Evolutionary conservation across 2,113 vertebrate species (phyloP).

Genomic region (Silurus asotus): DNA sequence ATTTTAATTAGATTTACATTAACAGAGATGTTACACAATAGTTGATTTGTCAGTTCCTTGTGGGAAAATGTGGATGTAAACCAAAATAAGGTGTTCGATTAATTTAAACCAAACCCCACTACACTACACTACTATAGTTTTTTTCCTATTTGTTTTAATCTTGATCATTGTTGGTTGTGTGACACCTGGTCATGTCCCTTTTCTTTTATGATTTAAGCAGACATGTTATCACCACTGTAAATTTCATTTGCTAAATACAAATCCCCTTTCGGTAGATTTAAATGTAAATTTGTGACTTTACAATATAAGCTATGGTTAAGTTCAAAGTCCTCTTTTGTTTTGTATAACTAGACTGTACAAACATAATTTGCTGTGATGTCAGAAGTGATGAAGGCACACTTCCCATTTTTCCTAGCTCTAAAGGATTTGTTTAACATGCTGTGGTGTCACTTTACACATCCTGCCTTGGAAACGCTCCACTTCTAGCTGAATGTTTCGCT

Average conservation of each 20-base stretch:
- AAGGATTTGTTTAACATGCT: conserved; percentile 34
- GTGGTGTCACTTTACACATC: conserved; percentile 44
- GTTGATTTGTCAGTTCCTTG: not conserved
- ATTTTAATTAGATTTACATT: not conserved
- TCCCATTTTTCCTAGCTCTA: conserved; percentile 30
- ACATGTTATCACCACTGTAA: not conserved
- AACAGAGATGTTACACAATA: not conserved
- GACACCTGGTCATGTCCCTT: not conserved
- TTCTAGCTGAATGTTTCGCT: conserved; percentile 11
- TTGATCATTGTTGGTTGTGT: not conserved
- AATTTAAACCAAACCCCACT: not conserved
- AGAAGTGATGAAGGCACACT: conserved; percentile 18
- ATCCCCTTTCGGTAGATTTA: not conserved
- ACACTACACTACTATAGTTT: not conserved
- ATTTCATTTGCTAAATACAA: not conserved
- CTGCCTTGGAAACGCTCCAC: conserved; percentile 38
- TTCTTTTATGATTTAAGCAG: not conserved
- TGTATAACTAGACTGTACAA: conserved; percentile 17
- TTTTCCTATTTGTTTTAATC: conserved; percentile 1
- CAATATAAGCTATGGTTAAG: not conserved
- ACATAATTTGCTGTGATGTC: conserved; percentile 32
- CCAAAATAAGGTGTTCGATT: not conserved
- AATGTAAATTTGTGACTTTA: not conserved
- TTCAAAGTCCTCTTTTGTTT: not conserved
- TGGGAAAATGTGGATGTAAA: not conserved